Percentiles rank a stretch among this genome's conserved stretches.
Evolutionary conservation across 2,888 invertebrate genomes (phyloP).

Genomic region (Atrina japonica): DNA sequence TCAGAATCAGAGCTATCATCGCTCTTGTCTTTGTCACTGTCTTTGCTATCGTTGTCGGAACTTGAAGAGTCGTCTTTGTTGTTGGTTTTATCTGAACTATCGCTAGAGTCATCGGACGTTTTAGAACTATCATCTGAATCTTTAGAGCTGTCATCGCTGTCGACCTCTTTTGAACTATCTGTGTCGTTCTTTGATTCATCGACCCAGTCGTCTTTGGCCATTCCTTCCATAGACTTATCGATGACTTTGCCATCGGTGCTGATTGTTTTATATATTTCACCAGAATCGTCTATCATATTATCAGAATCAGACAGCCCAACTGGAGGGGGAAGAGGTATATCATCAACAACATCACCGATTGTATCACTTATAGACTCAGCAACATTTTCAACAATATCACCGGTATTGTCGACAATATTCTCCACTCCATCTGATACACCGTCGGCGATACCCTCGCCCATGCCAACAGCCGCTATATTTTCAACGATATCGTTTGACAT

Average conservation of each 20-base stretch:
- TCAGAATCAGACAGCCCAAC: neutral
- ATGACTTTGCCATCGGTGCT: neutral
- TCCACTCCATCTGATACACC: conserved; percentile 17
- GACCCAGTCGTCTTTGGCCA: neutral
- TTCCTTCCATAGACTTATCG: neutral
- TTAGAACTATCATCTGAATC: neutral
- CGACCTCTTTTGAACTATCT: neutral
- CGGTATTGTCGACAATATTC: conserved; percentile 33
- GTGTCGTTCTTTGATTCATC: neutral
- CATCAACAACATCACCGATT: conserved; percentile 22
- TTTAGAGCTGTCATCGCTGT: neutral
- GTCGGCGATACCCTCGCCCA: conserved; percentile 11
- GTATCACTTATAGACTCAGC: conserved; percentile 25
- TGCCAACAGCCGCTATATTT: neutral
- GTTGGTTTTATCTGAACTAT: neutral
- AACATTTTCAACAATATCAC: conserved; percentile 27
- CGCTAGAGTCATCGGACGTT: neutral
- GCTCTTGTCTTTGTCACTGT: conserved; percentile 8
- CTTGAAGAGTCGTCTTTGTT: neutral
- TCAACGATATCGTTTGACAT: conserved; percentile 6
- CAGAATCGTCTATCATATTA: conserved; percentile 2
- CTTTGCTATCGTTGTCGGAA: conserved; percentile 13
- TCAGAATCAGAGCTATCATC: conserved; percentile 6
- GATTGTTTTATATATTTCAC: conserved; percentile 1
- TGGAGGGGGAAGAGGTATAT: neutral